Evolutionary conservation across 2,888 invertebrate genomes (phyloP), one percentile per base, ranked within the genome.

Genomic region (Deilephila porcellus): DNA sequence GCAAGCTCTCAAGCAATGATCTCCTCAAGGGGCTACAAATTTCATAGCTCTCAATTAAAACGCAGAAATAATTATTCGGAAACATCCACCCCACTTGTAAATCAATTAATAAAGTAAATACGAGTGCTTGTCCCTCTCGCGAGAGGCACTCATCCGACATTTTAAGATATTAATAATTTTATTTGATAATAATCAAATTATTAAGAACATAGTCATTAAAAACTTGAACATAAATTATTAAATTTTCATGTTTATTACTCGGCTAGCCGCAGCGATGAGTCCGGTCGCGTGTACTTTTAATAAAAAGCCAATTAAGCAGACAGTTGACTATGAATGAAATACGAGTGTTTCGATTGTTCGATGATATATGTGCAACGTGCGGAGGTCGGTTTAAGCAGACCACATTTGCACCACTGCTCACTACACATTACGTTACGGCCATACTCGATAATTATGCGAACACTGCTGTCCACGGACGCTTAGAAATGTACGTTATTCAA

Each of bases 1-100:
- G 81, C 83, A 81, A n/a, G n/a, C n/a, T n/a, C 86, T 86, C 81
- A 76, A 85, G 83, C 86, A 87, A 87, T 89, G 86, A 90, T 88
- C 87, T 82, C 85, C 85, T 91, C 86, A 86, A 90, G 91, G 85
- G 90, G 86, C 86, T 87, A 90, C 87, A 91, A 91, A 93, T 91
- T 92, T 89, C 89, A 89, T 90, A 89, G 88, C 91, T 89, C 91
- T 93, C 91, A 93, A 94, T 94, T 93, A 94, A 93, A 92, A 88
- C 87, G 88, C 87, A 89, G 88, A 91, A 90, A 92, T 93, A 92
- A 93, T 93, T 91, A 90, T 90, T 90, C 87, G 82, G 83, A 83
- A 90, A 85, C 87, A 88, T 91, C 89, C 90, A 89, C 92, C 93
- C 93, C 90, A 91, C 90, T 92, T 87, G 89, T 86, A 86, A 93